These are phyloP conservation scores for Chrysodeixis includens DNA, from an alignment of 2,888 invertebrate species.

Conservation along the genomic window DNA sequence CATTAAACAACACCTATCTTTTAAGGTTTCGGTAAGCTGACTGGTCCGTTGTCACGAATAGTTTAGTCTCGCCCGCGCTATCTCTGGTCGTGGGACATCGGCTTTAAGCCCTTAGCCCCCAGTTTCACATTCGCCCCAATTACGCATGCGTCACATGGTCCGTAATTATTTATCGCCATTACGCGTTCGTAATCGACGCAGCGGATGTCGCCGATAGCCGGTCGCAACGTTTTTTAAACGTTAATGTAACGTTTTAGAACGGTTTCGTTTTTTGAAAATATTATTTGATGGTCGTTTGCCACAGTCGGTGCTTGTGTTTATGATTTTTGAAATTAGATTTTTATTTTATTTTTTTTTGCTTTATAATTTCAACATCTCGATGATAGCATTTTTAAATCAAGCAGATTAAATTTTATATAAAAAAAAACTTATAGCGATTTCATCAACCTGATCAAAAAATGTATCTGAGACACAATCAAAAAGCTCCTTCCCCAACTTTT, in stretches of 20 bases:
- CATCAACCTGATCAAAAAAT: too few species aligned
- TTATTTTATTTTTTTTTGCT: constrained; percentile 2
- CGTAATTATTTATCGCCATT: constrained; percentile 57
- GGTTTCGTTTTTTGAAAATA: constrained; percentile 31
- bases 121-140: constrained; percentile 37
- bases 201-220: constrained; percentile 53
- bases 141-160: constrained; percentile 42
- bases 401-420: too few species aligned
- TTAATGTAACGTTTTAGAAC: constrained; percentile 37
- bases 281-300: constrained; percentile 30
- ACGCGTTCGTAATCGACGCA: constrained; percentile 47
- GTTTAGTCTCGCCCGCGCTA: too few species aligned
- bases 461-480: too few species aligned
- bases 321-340: constrained; percentile 17
- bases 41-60: too few species aligned
- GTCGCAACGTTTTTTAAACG: constrained; percentile 49
- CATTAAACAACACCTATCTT: too few species aligned
- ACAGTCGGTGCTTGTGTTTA: constrained; percentile 40
- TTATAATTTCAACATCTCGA: not conserved
- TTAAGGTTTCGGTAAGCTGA: too few species aligned
- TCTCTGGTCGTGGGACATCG: too few species aligned
- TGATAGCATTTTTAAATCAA: too few species aligned
- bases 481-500: too few species aligned
- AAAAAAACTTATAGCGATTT: too few species aligned
- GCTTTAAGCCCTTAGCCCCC: not conserved